A percentile compares a stretch with the other conserved stretches of the same genome.
Evolutionary conservation across 1,140 invertebrate genomes (phyloP).

Genomic region (Drosophila punjabiensis): DNA sequence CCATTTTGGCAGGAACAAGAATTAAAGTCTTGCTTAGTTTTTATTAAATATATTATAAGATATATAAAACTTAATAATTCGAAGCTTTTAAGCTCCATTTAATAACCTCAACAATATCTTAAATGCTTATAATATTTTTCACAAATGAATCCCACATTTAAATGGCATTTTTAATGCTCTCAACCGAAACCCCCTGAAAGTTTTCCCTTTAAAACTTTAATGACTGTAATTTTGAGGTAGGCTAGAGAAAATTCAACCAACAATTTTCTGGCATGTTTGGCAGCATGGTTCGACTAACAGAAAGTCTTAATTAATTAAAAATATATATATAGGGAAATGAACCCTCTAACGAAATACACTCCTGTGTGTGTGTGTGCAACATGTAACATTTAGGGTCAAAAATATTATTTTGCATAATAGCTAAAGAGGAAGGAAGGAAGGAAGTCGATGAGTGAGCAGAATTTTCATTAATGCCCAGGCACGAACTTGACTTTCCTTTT

Average conservation of each 20-base stretch:
- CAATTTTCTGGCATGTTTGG: constrained; percentile 10
- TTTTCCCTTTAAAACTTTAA: constrained; percentile 8
- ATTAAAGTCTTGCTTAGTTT: too few relatives aligned
- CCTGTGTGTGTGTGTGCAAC: constrained; percentile 2
- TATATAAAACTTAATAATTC: background rate
- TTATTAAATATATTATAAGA: too few relatives aligned
- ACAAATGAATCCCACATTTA: background rate
- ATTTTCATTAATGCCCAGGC: constrained; percentile 58
- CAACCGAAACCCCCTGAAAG: constrained; percentile 1
- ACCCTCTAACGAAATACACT: background rate
- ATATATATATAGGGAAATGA: constrained; percentile 14
- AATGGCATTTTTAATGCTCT: background rate
- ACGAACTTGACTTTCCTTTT: constrained; percentile 39
- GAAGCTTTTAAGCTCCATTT: background rate
- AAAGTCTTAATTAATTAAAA: constrained; percentile 62
- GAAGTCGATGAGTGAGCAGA: constrained; percentile 41
- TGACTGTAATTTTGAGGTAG: constrained; percentile 8
- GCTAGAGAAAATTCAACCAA: constrained; percentile 6
- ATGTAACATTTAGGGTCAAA: constrained; percentile 43
- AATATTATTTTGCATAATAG: constrained; percentile 51
- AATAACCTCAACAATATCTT: background rate
- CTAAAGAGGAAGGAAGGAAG: constrained; percentile 16
- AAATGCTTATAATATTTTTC: background rate
- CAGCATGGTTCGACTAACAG: background rate
- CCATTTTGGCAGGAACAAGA: background rate